A percentile compares a stretch with the other conserved stretches of the same genome.
Conservation (phyloP, 2,888 invertebrate genomes). For the Diarsia rubi region DNA sequence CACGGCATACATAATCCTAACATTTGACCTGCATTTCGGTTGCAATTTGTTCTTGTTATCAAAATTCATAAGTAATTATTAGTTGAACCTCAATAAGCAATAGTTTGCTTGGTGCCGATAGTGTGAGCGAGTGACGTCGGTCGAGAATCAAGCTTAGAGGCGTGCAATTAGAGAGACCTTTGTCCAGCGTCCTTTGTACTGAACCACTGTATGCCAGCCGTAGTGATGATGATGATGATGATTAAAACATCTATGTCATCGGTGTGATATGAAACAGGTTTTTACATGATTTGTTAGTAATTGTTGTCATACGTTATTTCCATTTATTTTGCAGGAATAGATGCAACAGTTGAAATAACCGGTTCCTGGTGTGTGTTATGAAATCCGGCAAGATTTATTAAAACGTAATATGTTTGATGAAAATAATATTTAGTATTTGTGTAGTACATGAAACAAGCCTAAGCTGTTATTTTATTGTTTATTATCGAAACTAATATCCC, state of each 20-base stretch:
- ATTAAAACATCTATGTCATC: conserved; percentile 18
- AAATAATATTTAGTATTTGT: background rate
- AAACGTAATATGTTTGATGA: background rate
- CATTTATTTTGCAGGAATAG: conserved; percentile 8
- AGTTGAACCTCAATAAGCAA: conserved; percentile 38
- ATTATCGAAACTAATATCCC: background rate
- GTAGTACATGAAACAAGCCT: background rate
- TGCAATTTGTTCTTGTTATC: background rate
- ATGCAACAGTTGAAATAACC: conserved; percentile 9
- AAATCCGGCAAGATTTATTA: background rate
- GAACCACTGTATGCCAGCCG: background rate
- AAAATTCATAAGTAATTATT: conserved; percentile 27
- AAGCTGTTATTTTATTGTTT: background rate
- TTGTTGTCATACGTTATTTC: background rate
- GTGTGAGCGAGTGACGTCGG: conserved; percentile 1
- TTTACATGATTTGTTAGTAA: background rate
- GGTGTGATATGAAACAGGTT: background rate
- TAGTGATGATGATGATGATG: background rate
- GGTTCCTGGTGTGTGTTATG: background rate
- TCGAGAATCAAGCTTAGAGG: conserved; percentile 28
- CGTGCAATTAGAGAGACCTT: conserved; percentile 34
- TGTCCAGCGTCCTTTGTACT: conserved; percentile 25
- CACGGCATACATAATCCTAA: background rate
- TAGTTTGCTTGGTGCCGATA: conserved; percentile 22
- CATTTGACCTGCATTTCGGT: background rate